Evolutionary conservation across 2,888 invertebrate species (phyloP).

Genomic region (Caenorhabditis sinica): DNA sequence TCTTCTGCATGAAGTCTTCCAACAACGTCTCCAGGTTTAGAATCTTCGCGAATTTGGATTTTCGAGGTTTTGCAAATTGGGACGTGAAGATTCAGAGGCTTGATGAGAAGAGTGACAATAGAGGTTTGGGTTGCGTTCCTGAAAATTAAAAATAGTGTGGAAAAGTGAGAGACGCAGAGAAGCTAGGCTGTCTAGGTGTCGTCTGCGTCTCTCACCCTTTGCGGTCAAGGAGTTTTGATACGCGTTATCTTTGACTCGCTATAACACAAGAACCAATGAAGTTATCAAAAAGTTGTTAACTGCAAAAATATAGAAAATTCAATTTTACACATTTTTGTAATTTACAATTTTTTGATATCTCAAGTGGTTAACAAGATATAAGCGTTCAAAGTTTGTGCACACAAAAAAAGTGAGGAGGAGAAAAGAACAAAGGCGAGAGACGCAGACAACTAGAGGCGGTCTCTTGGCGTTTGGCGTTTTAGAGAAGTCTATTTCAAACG

Average conservation of each 20-base stretch:
- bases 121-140: conserved; percentile 49
- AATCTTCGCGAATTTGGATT: conserved; percentile 26
- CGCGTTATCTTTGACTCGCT: neutral
- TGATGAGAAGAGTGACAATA: conserved; percentile 32
- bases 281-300: neutral
- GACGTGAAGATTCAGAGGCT: conserved; percentile 22
- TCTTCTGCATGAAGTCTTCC: conserved; percentile 34
- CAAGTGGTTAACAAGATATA: no score
- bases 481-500: neutral
- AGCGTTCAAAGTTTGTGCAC: no score
- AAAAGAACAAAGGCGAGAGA: no score
- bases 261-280: neutral
- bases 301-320: neutral
- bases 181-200: neutral
- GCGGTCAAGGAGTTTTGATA: neutral
- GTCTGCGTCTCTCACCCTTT: neutral
- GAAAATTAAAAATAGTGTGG: neutral
- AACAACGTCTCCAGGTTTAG: neutral
- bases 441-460: no score
- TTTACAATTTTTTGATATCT: no score
- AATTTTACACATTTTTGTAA: no score
- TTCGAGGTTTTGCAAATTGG: conserved; percentile 16
- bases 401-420: no score
- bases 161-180: neutral
- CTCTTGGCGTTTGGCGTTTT: no score